phyloP scores from a whole-genome alignment of 2,888 invertebrate genomes.

The Ramazzottius varieornatus region DNA sequence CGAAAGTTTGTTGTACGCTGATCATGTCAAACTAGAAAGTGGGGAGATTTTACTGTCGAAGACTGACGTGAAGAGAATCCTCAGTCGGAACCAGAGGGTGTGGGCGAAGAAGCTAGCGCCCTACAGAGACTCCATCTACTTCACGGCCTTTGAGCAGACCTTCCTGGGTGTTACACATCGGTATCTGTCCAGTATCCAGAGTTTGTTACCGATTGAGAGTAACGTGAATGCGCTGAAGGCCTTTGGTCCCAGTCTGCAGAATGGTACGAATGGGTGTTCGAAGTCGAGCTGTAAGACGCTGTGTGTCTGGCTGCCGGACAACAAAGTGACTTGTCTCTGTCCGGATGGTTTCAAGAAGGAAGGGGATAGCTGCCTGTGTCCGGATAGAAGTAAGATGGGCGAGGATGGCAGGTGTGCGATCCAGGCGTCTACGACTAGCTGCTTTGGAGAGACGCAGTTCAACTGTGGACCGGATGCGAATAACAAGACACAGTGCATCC shows the following conservation, averaged over 20 bases:
- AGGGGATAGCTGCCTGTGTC: slow-evolving; percentile 14
- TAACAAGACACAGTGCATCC: background rate
- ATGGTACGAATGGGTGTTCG: slow-evolving; percentile 43
- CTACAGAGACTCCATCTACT: background rate
- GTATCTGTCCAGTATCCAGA: background rate
- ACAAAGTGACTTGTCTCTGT: slow-evolving; percentile 43
- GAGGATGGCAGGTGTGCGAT: background rate
- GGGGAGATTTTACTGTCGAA: too few relatives aligned
- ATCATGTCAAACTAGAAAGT: background rate
- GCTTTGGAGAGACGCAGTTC: background rate
- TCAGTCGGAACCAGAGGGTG: background rate
- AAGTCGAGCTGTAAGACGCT: slow-evolving; percentile 37
- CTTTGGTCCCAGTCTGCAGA: slow-evolving; percentile 44
- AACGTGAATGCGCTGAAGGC: background rate
- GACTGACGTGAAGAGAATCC: too few relatives aligned
- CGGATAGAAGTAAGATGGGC: background rate
- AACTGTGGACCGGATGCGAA: background rate
- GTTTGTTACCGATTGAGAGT: background rate
- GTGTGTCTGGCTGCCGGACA: slow-evolving; percentile 46
- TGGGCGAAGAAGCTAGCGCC: background rate
- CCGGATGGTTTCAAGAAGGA: slow-evolving; percentile 35
- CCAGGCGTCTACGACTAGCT: background rate
- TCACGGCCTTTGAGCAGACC: too few relatives aligned
- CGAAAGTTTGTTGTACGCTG: background rate
- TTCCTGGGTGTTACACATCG: too few relatives aligned